These are phyloP conservation scores for Theristicus caerulescens DNA, from an alignment of 2,113 vertebrate species.

Conservation along the genomic window DNA sequence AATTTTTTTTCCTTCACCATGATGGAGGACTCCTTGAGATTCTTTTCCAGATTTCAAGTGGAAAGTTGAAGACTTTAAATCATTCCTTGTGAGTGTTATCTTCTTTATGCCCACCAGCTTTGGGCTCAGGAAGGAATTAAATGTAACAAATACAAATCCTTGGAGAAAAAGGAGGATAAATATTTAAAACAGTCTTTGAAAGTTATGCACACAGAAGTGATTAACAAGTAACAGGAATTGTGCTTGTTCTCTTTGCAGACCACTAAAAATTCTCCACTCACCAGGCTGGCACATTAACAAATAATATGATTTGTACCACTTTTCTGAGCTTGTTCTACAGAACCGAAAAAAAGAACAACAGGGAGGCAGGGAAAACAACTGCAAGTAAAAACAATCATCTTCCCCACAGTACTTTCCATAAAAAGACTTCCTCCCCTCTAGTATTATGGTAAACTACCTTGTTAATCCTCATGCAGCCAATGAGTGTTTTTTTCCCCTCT, in stretches of 20 bases:
- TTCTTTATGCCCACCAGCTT: neutral
- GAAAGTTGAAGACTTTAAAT: neutral
- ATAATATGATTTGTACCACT: slow-evolving; percentile 44
- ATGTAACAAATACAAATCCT: neutral
- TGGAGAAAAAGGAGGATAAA: slow-evolving; percentile 8
- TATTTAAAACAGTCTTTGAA: slow-evolving; percentile 17
- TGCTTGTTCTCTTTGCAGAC: slow-evolving; percentile 5
- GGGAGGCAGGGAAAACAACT: slow-evolving; percentile 42
- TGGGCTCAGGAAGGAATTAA: neutral
- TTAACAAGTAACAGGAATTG: slow-evolving; percentile 38
- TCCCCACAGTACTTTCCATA: neutral
- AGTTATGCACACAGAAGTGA: neutral
- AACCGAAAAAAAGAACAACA: slow-evolving; percentile 9
- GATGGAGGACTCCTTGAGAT: neutral
- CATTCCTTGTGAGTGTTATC: neutral
- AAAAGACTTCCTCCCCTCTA: neutral
- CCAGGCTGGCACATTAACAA: slow-evolving; percentile 36
- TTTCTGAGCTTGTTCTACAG: slow-evolving; percentile 9
- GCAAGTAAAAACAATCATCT: slow-evolving; percentile 20
- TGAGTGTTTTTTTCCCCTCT: neutral
- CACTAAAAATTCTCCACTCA: neutral
- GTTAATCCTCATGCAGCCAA: neutral
- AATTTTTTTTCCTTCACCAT: neutral
- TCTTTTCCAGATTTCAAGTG: neutral
- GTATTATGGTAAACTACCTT: neutral